phyloP scores from a whole-genome alignment of 2,797 vertebrate species.

The Diglossa cyanea region DNA sequence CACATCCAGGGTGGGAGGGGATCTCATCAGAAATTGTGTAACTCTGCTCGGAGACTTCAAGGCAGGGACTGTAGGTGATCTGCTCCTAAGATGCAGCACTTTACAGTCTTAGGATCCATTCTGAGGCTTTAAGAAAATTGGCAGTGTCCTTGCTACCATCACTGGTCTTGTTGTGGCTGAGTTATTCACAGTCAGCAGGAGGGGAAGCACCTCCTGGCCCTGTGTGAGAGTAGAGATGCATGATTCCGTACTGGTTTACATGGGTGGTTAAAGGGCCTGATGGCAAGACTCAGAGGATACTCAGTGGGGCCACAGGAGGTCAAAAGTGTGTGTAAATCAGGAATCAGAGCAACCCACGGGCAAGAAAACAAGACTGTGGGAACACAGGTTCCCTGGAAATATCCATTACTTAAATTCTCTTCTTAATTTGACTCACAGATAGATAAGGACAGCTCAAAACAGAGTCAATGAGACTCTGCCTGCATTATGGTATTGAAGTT shows the following conservation, averaged over 20 bases:
- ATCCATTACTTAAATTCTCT: background rate
- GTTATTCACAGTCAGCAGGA: background rate
- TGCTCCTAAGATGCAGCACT: background rate
- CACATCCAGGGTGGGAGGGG: fast-evolving
- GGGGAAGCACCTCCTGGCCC: background rate
- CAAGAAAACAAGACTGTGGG: background rate
- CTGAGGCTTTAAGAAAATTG: background rate
- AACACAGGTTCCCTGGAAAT: background rate
- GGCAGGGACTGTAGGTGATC: background rate
- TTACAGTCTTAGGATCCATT: background rate
- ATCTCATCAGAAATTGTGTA: background rate
- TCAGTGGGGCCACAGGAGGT: background rate
- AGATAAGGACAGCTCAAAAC: background rate
- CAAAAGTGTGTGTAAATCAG: background rate
- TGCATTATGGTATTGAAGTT: background rate
- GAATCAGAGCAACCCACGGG: background rate
- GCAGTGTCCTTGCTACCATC: background rate
- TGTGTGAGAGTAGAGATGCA: background rate
- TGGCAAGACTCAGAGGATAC: background rate
- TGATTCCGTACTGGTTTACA: background rate
- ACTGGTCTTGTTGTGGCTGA: background rate
- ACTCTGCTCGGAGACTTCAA: background rate
- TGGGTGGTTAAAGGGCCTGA: background rate
- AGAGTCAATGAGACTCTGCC: background rate
- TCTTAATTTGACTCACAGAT: background rate